Evolutionary conservation across 2,113 vertebrate genomes (phyloP).

Genomic region (Neomonachus schauinslandi): DNA sequence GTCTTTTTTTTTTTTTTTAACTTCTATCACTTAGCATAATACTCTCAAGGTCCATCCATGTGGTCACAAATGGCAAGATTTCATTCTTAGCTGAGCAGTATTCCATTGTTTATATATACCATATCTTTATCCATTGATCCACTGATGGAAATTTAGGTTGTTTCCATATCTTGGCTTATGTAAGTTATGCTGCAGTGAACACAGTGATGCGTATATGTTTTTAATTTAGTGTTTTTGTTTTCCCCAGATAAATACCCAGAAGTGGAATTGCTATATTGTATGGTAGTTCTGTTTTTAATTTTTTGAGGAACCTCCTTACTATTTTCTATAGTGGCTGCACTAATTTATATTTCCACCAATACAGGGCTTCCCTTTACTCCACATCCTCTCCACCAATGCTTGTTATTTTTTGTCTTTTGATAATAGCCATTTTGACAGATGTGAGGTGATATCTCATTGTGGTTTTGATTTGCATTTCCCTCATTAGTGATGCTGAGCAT

Average conservation of each 20-base stretch:
- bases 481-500: background rate
- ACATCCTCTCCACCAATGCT: background rate
- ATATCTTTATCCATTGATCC: background rate
- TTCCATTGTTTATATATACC: background rate
- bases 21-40: background rate
- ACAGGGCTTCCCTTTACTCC: background rate
- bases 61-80: background rate
- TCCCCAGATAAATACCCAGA: background rate
- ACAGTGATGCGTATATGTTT: background rate
- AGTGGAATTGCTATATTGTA: background rate
- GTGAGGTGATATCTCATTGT: background rate
- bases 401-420: background rate
- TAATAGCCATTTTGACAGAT: background rate
- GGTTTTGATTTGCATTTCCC: background rate
- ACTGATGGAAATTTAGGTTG: background rate
- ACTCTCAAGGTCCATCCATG: background rate
- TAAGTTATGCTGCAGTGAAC: background rate
- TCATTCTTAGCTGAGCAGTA: background rate
- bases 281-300: background rate
- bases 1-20: background rate
- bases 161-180: background rate
- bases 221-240: background rate
- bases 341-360: background rate
- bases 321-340: background rate
- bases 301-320: background rate